Evolutionary conservation across 2,888 invertebrate genomes (phyloP).

Genomic region (Rhorus exstirpatorius): DNA sequence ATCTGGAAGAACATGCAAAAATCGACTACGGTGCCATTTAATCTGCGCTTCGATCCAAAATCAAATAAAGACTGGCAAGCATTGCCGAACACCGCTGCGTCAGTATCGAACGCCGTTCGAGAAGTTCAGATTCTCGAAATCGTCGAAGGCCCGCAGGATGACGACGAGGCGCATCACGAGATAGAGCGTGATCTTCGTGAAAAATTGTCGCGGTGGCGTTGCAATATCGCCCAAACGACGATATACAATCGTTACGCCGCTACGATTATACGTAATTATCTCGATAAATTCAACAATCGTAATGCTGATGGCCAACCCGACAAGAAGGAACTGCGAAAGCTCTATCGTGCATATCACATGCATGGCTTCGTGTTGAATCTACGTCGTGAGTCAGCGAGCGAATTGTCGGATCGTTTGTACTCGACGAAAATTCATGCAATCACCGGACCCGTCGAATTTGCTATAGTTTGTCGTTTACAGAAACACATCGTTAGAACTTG

Average conservation of each 20-base stretch:
- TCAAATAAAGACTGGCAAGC: slow-evolving; percentile 82
- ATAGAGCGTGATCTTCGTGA: slow-evolving; percentile 80
- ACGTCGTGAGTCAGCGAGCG: slow-evolving; percentile 76
- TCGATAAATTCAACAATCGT: slow-evolving; percentile 74
- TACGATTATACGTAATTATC: slow-evolving; percentile 77
- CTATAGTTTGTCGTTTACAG: slow-evolving; percentile 80
- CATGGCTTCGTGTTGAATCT: slow-evolving; percentile 83
- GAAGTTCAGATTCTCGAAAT: slow-evolving; percentile 79
- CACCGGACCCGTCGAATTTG: slow-evolving; percentile 83
- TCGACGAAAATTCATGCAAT: slow-evolving; percentile 82
- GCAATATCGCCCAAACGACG: slow-evolving; percentile 79
- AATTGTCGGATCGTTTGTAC: slow-evolving; percentile 78
- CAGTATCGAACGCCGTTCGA: slow-evolving; percentile 67
- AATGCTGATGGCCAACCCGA: slow-evolving; percentile 77
- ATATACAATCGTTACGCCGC: slow-evolving; percentile 83
- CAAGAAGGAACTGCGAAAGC: slow-evolving; percentile 81
- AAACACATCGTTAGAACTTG: slow-evolving; percentile 80
- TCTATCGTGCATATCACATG: slow-evolving; percentile 82
- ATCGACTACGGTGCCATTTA: slow-evolving; percentile 76
- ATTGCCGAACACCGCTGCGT: slow-evolving; percentile 68
- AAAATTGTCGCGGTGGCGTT: slow-evolving; percentile 80
- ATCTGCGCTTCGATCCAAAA: slow-evolving; percentile 80
- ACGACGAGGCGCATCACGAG: slow-evolving; percentile 72
- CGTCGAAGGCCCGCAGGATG: slow-evolving; percentile 68
- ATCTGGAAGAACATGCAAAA: slow-evolving; percentile 84